Conservation (phyloP, 1,140 invertebrate species). For the Drosophila hydei region DNA sequence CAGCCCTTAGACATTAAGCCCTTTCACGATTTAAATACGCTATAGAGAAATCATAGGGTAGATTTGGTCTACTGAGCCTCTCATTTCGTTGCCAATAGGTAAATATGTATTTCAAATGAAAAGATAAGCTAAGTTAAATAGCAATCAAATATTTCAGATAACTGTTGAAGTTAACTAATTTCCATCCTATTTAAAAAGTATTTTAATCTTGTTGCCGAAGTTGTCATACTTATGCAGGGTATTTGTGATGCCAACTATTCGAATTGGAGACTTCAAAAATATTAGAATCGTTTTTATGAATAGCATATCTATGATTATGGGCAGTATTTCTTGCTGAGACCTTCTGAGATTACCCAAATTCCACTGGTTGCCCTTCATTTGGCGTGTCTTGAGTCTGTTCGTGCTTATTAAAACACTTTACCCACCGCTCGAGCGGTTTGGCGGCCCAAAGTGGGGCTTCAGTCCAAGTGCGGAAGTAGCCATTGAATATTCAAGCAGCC, state of each 20-base stretch:
- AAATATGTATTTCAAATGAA: too few species aligned
- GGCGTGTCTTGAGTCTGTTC: background rate
- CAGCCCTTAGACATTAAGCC: constrained; percentile 4
- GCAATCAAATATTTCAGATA: too few species aligned
- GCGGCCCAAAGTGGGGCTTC: constrained; percentile 61
- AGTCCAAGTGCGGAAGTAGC: constrained; percentile 64
- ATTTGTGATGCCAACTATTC: background rate
- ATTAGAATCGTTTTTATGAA: constrained; percentile 2
- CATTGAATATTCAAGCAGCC: constrained; percentile 78
- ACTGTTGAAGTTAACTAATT: too few species aligned
- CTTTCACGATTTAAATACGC: constrained; percentile 18
- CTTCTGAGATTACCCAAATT: constrained; percentile 6
- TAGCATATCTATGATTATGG: background rate
- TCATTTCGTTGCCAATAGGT: too few species aligned
- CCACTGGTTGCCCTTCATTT: background rate
- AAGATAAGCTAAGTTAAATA: too few species aligned
- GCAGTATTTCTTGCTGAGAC: background rate
- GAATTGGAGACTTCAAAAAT: background rate
- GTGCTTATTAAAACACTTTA: constrained; percentile 26
- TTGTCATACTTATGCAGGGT: background rate
- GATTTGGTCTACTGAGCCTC: background rate
- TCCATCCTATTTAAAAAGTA: too few species aligned
- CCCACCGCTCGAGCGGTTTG: constrained; percentile 48
- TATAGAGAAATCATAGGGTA: background rate
- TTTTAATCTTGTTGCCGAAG: background rate